Conservation (phyloP, 2,113 vertebrate species). For the Platysternon megacephalum region DNA sequence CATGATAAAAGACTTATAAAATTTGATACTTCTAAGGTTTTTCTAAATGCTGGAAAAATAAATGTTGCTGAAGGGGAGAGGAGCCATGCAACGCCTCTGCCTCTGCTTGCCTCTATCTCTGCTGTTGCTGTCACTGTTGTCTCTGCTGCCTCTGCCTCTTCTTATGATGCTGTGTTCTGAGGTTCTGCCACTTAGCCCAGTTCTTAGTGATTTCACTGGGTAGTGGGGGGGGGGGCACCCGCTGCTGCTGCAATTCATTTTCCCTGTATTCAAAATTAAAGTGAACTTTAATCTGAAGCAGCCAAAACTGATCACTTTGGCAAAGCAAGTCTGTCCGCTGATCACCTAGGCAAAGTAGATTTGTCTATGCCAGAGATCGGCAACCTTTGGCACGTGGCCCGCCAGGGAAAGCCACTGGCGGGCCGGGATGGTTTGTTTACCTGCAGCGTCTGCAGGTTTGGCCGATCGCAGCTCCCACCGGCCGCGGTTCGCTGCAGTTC, state of each 20-base stretch:
- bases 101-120: background rate
- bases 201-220: background rate
- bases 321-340: background rate
- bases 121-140: no score
- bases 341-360: background rate
- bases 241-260: background rate
- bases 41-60: background rate
- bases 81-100: background rate
- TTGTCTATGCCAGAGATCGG: background rate
- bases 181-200: background rate
- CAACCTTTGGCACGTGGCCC: no score
- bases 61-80: background rate
- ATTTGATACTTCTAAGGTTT: rapidly evolving
- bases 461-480: no score
- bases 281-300: background rate
- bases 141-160: no score
- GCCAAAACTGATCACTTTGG: background rate
- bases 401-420: no score
- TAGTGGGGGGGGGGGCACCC: background rate
- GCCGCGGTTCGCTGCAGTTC: no score
- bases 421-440: no score
- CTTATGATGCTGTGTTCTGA: background rate
- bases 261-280: background rate
- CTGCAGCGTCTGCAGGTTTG: no score
- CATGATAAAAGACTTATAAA: background rate